Evolutionary conservation across 1,140 invertebrate genomes (phyloP), one percentile per base, ranked within the genome.

Genomic region (Drosophila parvula): DNA sequence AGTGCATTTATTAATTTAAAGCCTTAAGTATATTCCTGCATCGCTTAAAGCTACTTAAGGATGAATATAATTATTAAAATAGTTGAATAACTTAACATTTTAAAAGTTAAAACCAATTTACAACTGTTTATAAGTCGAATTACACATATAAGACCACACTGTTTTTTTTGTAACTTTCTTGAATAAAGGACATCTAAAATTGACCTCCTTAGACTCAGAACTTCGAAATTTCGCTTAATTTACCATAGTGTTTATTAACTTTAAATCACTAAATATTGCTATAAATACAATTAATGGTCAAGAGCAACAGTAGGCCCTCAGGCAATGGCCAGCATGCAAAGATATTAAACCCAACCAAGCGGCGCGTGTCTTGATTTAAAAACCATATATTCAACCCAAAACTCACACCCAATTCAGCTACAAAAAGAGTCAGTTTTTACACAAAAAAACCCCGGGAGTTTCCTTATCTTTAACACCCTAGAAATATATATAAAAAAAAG

Each of bases 331-430:
- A 63, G 69, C 62, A 79, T 79, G 40, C 45, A 16, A 36, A 48
- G n/a, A 61, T 34, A 22, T 60, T 73, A 30, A 8, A 30, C 10
- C 53, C 32, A 60, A 48, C 12, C 30, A 12, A 16, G n/a, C 27
- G 81, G 43, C 83, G 71, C 83, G 84, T 88, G 79, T 68, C 73
- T 79, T 67, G 68, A 82, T 88, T 86, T 74, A 78, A 89, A 88
- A 83, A 62, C 67, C 71, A 77, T 67, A 68, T 70, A 78, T 70
- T 61, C 71, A 45, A 63, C 45, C 48, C 56, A 56, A 56, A 58
- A 69, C 32, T 60, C 59, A 69, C 60, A 59, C 50, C 18, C 50
- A 45, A 51, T 34, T 63, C 28, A 27, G 12, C 47, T 34, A 56
- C 45, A 57, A 51, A 48, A 62, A 81, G 56, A 75, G 70, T 53